Conservation (phyloP, 2,797 vertebrate genomes). For the Gallinago solitaria region DNA sequence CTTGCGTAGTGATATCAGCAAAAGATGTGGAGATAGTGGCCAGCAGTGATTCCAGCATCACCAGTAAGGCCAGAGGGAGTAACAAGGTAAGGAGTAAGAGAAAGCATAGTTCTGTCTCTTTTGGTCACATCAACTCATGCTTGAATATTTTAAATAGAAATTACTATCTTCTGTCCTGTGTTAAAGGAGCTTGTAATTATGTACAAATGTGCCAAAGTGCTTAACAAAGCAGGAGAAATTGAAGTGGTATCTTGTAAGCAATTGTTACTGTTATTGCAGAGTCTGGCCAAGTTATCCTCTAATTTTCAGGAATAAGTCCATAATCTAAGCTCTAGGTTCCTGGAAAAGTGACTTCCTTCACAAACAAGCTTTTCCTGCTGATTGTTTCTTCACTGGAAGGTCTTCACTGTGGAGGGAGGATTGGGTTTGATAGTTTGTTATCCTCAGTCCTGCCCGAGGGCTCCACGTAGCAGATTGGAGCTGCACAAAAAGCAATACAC, state of each 20-base stretch:
- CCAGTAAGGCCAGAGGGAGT: conserved; percentile 94
- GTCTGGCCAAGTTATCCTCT: background rate
- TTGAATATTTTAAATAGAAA: background rate
- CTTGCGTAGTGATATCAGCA: conserved; percentile 88
- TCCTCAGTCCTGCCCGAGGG: background rate
- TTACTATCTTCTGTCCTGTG: background rate
- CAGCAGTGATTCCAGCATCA: conserved; percentile 95
- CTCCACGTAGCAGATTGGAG: background rate
- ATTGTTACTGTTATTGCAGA: background rate
- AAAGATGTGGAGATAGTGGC: conserved; percentile 95
- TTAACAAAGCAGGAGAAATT: background rate
- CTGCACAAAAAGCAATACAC: background rate
- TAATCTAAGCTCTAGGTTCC: background rate
- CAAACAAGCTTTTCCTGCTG: background rate
- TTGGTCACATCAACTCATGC: background rate
- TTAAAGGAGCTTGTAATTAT: background rate
- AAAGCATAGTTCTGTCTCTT: background rate
- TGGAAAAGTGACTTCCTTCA: background rate
- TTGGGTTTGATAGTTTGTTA: background rate
- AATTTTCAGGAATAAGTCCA: background rate
- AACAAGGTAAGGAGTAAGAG: conserved; percentile 86
- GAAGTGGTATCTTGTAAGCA: background rate
- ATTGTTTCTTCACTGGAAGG: background rate
- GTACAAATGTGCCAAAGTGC: background rate
- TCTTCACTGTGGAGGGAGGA: background rate